Conservation (phyloP, 2,113 vertebrate species). For the Manacus vitellinus region DNA sequence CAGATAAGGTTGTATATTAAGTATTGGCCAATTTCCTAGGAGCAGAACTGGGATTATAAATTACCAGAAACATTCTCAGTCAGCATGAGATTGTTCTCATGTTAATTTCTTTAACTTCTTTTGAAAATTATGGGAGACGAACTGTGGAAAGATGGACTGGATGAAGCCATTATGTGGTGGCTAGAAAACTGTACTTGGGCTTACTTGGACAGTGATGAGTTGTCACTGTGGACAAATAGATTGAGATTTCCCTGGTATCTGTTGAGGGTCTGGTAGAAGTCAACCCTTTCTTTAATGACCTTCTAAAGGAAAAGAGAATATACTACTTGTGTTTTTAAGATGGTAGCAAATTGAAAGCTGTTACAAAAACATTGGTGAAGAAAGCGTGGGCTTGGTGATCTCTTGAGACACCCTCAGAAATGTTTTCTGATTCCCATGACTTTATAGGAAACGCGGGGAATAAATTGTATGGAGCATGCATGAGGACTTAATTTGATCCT, state of each 20-base stretch:
- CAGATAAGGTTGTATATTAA: constrained; percentile 32
- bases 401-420: neutral
- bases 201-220: neutral
- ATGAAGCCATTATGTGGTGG: neutral
- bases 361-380: neutral
- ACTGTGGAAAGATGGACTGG: neutral
- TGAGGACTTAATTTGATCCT: neutral
- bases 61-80: neutral
- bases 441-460: neutral
- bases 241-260: neutral
- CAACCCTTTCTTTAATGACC: neutral
- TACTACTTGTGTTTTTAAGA: neutral
- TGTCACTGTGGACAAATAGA: neutral
- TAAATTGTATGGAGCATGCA: neutral
- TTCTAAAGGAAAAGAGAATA: neutral
- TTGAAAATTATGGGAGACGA: neutral
- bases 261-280: neutral
- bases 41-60: constrained; percentile 7
- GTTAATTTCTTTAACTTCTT: neutral
- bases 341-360: neutral
- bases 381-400: neutral
- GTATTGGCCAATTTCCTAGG: neutral
- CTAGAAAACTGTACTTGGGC: neutral
- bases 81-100: neutral
- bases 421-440: neutral